phyloP scores from a whole-genome alignment of 2,113 vertebrate genomes.

The Nipponia nippon region DNA sequence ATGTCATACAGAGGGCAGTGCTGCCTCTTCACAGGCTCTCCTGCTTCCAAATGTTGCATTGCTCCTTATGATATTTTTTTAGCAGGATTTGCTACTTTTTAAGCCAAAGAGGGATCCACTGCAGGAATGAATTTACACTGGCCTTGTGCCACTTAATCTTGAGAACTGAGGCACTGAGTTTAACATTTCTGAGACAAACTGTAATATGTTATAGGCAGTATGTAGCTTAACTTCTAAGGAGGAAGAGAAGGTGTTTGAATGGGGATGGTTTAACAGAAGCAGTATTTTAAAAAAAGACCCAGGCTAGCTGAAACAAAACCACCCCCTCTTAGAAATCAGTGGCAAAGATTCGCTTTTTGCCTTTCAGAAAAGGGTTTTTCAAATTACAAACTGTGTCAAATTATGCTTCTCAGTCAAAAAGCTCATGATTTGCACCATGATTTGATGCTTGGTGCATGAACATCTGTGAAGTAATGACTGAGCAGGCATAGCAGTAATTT shows the following conservation, averaged over 20 bases:
- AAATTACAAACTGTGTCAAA: neutral
- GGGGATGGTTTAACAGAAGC: neutral
- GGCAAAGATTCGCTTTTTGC: neutral
- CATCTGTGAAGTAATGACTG: neutral
- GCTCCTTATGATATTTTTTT: neutral
- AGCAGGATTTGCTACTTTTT: conserved; percentile 16
- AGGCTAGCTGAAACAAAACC: neutral
- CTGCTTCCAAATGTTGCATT: neutral
- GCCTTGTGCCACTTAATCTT: conserved; percentile 10
- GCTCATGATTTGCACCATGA: neutral
- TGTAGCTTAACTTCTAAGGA: neutral
- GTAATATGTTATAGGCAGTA: neutral
- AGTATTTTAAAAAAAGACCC: neutral
- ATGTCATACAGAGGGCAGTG: conserved; percentile 44
- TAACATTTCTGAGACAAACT: conserved; percentile 9
- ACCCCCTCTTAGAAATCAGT: neutral
- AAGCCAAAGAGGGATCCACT: neutral
- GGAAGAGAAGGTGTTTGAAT: neutral
- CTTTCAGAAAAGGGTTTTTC: neutral
- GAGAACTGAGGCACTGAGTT: neutral
- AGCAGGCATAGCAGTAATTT: neutral
- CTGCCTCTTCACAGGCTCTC: conserved; percentile 5
- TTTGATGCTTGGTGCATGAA: neutral
- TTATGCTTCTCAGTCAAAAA: neutral
- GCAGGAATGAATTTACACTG: conserved; percentile 10